Evolutionary conservation across 2,113 vertebrate species (phyloP).

Genomic region (Muscicapa adusta): DNA sequence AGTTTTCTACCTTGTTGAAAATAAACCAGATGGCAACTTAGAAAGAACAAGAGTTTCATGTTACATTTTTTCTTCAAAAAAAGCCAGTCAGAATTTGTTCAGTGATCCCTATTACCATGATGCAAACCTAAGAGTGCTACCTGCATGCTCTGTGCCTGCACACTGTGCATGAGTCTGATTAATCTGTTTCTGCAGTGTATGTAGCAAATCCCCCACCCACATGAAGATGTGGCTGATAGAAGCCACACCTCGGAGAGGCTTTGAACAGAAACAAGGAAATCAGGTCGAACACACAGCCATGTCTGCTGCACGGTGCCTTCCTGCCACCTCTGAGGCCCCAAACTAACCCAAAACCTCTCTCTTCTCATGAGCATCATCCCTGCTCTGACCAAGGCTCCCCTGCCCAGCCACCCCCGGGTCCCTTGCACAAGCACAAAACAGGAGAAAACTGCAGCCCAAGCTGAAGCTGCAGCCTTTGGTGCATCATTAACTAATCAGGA

Average conservation of each 20-base stretch:
- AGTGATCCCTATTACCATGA: neutral
- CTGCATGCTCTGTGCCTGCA: neutral
- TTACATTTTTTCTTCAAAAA: neutral
- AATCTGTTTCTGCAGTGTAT: neutral
- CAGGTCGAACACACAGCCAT: neutral
- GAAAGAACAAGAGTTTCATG: neutral
- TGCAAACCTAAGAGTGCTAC: neutral
- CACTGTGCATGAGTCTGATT: neutral
- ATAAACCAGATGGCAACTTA: neutral
- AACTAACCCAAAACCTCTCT: neutral
- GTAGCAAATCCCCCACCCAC: neutral
- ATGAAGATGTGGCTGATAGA: neutral
- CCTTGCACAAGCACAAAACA: too few species aligned
- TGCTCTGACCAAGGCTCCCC: accelerated
- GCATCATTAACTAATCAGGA: neutral
- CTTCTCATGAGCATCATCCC: neutral
- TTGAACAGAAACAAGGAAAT: slow-evolving; percentile 18
- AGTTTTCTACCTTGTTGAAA: neutral
- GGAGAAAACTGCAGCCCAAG: neutral
- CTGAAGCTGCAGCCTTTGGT: neutral
- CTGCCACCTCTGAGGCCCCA: neutral
- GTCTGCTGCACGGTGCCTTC: neutral
- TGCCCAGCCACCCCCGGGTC: neutral
- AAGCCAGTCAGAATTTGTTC: neutral
- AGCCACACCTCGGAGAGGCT: slow-evolving; percentile 19